A percentile compares a stretch with the other conserved stretches of the same genome.
phyloP scores from a whole-genome alignment of 2,888 invertebrate genomes.

The Syrista parreyssii region DNA sequence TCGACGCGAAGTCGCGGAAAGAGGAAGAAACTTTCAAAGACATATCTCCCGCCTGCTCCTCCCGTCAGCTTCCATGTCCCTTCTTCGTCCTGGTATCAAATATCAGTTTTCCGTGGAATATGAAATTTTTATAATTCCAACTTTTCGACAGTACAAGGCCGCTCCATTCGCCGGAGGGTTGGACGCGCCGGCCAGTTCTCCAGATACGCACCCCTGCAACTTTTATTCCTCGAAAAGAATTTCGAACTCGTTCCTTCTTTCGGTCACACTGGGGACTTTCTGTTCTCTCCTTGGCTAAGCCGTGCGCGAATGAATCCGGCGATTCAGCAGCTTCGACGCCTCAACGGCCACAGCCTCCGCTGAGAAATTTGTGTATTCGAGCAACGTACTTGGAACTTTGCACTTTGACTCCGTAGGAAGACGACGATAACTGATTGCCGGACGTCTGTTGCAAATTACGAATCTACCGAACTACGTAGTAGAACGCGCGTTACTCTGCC shows the following conservation, averaged over 20 bases:
- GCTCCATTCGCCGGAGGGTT: constrained; percentile 13
- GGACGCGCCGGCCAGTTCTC: too few species aligned
- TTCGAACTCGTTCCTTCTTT: constrained; percentile 45
- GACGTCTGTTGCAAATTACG: too few species aligned
- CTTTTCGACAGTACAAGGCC: constrained; percentile 34
- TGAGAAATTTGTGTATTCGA: constrained; percentile 51
- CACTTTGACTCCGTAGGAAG: too few species aligned
- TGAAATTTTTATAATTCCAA: constrained; percentile 56
- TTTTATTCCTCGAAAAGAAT: constrained; percentile 44
- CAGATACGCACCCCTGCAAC: constrained; percentile 24
- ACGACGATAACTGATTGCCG: too few species aligned
- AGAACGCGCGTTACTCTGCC: too few species aligned
- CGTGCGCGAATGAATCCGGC: too few species aligned
- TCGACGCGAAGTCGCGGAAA: neutral
- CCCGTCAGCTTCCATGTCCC: neutral
- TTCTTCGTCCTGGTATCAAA: neutral
- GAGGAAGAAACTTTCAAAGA: neutral
- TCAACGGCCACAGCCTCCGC: constrained; percentile 34
- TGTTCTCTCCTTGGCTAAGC: neutral
- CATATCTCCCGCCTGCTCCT: neutral
- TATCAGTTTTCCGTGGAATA: constrained; percentile 31
- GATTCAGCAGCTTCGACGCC: constrained; percentile 2
- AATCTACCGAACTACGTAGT: too few species aligned
- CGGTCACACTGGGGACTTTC: constrained; percentile 23
- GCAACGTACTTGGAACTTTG: too few species aligned